phyloP scores from a whole-genome alignment of 92 coral and sea anemone species.

The Zoanthus sociatus region DNA sequence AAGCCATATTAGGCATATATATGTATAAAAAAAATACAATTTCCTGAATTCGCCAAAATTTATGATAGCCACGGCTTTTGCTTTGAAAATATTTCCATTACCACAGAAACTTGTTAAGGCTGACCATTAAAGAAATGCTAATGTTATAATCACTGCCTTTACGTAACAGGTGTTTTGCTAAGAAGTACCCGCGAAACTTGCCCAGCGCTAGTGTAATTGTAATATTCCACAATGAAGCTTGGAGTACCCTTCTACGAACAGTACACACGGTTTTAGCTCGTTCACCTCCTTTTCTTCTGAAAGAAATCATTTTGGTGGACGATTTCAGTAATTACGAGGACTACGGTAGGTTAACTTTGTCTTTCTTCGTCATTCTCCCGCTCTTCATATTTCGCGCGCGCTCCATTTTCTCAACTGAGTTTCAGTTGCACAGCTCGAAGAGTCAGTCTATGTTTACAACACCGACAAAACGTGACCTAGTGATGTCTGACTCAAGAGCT shows the following conservation, averaged over 20 bases:
- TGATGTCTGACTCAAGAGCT: too few relatives aligned
- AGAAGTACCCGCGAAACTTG: slow-evolving; percentile 76
- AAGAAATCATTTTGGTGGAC: slow-evolving; percentile 91
- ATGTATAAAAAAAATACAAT: neutral
- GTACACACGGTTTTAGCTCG: slow-evolving; percentile 91
- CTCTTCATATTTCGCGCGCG: too few relatives aligned
- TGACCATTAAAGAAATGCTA: neutral
- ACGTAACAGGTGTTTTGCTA: slow-evolving; percentile 72
- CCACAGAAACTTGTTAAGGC: neutral
- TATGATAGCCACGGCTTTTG: neutral
- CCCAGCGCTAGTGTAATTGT: slow-evolving; percentile 93
- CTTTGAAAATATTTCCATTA: neutral
- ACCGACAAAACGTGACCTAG: too few relatives aligned
- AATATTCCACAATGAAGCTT: slow-evolving; percentile 98
- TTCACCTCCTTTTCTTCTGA: slow-evolving; percentile 84
- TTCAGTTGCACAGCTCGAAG: too few relatives aligned
- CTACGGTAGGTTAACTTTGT: slow-evolving; percentile 64
- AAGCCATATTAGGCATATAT: neutral
- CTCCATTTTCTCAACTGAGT: too few relatives aligned
- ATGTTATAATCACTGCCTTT: neutral
- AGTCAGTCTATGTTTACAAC: too few relatives aligned
- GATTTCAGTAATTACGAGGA: slow-evolving; percentile 80
- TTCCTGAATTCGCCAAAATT: neutral
- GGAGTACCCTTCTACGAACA: slow-evolving; percentile 94
- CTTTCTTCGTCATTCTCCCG: too few relatives aligned